phyloP scores from a whole-genome alignment of 2,113 vertebrate species.

The Ageneiosus marmoratus region DNA sequence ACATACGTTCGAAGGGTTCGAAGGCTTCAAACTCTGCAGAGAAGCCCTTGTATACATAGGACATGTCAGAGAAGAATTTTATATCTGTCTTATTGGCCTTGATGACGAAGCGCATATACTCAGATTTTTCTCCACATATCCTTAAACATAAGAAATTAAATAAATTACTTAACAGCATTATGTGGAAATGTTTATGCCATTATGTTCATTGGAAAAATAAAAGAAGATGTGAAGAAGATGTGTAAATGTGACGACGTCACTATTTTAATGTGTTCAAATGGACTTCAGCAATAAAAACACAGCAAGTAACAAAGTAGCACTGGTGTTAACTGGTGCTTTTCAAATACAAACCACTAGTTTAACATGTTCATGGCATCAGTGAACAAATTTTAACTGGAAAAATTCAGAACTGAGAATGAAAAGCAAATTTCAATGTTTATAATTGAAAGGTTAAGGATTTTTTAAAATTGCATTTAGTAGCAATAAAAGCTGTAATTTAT shows the following conservation, averaged over 20 bases:
- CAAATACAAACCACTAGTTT: not conserved
- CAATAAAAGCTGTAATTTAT: not conserved
- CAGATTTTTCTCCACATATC: slow-evolving; percentile 74
- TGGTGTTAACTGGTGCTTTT: not conserved
- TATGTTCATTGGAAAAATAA: not conserved
- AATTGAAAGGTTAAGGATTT: not conserved
- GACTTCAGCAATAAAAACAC: not conserved
- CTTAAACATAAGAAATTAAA: slow-evolving; percentile 63
- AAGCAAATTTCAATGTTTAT: not conserved
- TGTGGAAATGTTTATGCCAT: not conserved
- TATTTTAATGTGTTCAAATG: not conserved
- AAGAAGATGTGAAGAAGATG: too few species aligned
- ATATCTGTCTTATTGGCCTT: slow-evolving; percentile 72
- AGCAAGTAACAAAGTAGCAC: not conserved
- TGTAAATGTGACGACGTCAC: not conserved
- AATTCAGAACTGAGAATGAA: not conserved
- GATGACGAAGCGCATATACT: slow-evolving; percentile 71
- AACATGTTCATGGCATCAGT: not conserved
- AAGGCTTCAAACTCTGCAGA: slow-evolving; percentile 81
- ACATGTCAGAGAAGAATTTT: slow-evolving; percentile 79
- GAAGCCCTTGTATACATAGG: slow-evolving; percentile 83
- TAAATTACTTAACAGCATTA: not conserved
- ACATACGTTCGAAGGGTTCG: slow-evolving; percentile 81
- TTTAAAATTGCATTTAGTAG: not conserved
- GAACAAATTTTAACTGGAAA: not conserved